Conservation (phyloP, 2,888 invertebrate genomes). For the Danaus chrysippus region DNA sequence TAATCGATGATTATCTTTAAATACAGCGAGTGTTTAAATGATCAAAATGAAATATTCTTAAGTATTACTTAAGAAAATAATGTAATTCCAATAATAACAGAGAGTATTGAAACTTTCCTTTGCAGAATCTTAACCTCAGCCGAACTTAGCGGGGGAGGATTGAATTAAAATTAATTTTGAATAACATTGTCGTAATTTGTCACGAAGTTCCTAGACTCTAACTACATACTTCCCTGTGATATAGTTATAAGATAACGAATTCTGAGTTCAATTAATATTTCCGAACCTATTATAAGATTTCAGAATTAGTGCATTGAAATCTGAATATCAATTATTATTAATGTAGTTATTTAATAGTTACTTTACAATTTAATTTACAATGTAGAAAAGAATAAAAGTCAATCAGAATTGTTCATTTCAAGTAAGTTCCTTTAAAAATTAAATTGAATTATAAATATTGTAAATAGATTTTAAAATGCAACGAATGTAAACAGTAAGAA, state of each 20-base stretch:
- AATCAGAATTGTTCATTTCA: too few relatives aligned
- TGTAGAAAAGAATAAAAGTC: too few relatives aligned
- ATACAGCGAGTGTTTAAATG: too few relatives aligned
- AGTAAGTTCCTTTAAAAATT: neutral
- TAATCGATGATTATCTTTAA: too few relatives aligned
- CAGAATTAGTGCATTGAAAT: neutral
- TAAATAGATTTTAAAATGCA: slow-evolving; percentile 19
- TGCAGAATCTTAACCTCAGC: slow-evolving; percentile 21
- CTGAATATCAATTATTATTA: too few relatives aligned
- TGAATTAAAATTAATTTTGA: slow-evolving; percentile 34
- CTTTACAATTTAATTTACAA: too few relatives aligned
- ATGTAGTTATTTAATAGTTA: too few relatives aligned
- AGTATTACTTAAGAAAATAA: slow-evolving; percentile 6
- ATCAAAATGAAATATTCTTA: too few relatives aligned
- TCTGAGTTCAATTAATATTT: slow-evolving; percentile 9
- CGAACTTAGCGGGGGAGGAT: slow-evolving; percentile 25
- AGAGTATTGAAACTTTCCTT: slow-evolving; percentile 30
- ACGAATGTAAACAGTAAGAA: slow-evolving; percentile 15
- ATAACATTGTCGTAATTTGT: slow-evolving; percentile 23
- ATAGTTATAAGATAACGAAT: slow-evolving; percentile 10
- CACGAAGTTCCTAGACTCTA: slow-evolving; percentile 8
- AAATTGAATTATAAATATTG: neutral
- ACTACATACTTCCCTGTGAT: slow-evolving; percentile 13
- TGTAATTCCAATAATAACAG: slow-evolving; percentile 23
- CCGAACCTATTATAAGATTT: neutral